These are phyloP conservation scores for Lycophotia porphyrea DNA, from an alignment of 2,888 invertebrate genomes.

Conservation along the genomic window DNA sequence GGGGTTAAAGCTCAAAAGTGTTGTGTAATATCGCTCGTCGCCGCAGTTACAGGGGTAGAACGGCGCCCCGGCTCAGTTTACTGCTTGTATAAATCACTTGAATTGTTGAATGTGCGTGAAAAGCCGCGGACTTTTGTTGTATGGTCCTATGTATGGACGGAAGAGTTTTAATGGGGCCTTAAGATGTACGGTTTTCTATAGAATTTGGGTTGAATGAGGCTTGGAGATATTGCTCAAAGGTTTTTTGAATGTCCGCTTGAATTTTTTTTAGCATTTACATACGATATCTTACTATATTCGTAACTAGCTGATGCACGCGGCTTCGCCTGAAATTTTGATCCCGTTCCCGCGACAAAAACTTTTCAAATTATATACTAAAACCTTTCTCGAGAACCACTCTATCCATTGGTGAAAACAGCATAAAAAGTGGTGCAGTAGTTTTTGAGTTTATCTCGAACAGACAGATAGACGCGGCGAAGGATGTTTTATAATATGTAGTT, in stretches of 20 bases:
- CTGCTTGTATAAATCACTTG: slow-evolving; percentile 86
- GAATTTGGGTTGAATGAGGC: not conserved
- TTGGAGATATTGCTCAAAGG: not conserved
- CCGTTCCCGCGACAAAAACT: too few species aligned
- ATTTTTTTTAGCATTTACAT: not conserved
- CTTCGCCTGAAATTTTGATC: too few species aligned
- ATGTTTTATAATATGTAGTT: too few species aligned
- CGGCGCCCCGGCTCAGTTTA: slow-evolving; percentile 78
- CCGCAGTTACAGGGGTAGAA: slow-evolving; percentile 62
- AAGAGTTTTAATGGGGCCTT: slow-evolving; percentile 42
- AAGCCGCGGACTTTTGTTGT: slow-evolving; percentile 73
- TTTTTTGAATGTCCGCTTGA: not conserved
- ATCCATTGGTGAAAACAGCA: too few species aligned
- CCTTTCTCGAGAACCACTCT: too few species aligned
- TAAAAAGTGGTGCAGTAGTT: too few species aligned
- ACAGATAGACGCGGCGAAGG: too few species aligned
- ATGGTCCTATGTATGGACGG: slow-evolving; percentile 58
- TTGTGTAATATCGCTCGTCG: slow-evolving; percentile 55
- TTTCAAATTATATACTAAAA: too few species aligned
- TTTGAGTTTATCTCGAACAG: too few species aligned
- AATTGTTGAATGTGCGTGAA: slow-evolving; percentile 89
- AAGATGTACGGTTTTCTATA: not conserved
- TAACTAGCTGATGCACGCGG: too few species aligned
- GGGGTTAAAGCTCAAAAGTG: slow-evolving; percentile 52
- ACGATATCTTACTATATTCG: not conserved